A percentile compares a stretch with the other conserved stretches of the same genome.
phyloP scores from a whole-genome alignment of 1,140 invertebrate species.

The Drosophila sechellia region DNA sequence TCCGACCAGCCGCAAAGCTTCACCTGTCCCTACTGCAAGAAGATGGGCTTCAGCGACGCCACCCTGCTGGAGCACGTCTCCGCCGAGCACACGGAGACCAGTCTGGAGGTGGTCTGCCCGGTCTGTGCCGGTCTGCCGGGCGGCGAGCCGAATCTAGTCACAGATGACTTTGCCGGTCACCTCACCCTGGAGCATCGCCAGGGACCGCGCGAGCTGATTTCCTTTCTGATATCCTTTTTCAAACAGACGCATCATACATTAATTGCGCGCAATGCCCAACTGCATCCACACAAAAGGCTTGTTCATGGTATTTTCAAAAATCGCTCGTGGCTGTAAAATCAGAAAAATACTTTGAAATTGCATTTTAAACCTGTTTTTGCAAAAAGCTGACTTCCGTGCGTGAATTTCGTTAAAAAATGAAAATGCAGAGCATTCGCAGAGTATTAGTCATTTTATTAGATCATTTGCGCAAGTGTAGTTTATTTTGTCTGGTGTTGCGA shows the following conservation, averaged over 20 bases:
- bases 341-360: neutral
- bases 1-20: conserved; percentile 97
- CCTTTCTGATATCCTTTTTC: conserved; percentile 91
- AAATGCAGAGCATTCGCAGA: neutral
- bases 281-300: neutral
- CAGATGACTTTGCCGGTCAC: conserved; percentile 98
- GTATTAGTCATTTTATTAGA: neutral
- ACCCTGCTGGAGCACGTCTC: conserved; percentile 96
- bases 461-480: neutral
- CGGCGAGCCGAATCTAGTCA: conserved; percentile 98
- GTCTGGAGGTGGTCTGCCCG: conserved; percentile 92
- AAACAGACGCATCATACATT: conserved; percentile 19
- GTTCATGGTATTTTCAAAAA: neutral
- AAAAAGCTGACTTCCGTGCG: no score
- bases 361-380: no score
- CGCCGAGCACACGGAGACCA: conserved; percentile 85
- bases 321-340: neutral
- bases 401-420: no score
- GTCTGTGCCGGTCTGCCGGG: conserved; percentile 97
- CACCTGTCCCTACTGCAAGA: conserved; percentile 98
- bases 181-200: conserved; percentile 96
- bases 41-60: conserved; percentile 97
- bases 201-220: conserved; percentile 93
- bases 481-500: neutral
- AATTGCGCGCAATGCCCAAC: neutral